These are phyloP conservation scores for Teinopalpus imperialis DNA, from an alignment of 2,888 invertebrate genomes.

Conservation along the genomic window DNA sequence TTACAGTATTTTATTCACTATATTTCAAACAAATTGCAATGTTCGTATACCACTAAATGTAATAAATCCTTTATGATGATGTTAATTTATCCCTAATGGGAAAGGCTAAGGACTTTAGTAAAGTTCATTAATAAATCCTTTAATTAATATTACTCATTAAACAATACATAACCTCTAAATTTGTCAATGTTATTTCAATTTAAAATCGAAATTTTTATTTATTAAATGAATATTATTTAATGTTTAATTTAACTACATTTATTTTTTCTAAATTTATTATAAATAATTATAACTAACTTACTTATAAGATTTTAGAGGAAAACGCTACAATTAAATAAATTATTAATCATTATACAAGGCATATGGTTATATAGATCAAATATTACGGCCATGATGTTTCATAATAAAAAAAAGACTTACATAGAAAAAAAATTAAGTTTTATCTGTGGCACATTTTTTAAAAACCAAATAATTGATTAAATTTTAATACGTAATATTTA, in stretches of 20 bases:
- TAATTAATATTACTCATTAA: conserved; percentile 38
- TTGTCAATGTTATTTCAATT: conserved; percentile 3
- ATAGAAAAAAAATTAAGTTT: conserved; percentile 4
- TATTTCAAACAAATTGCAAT: conserved; percentile 49
- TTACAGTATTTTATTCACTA: conserved; percentile 42
- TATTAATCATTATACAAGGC: conserved; percentile 17
- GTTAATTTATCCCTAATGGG: too few relatives aligned
- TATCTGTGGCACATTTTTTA: conserved; percentile 21
- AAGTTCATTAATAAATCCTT: too few relatives aligned
- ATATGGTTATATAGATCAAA: neutral
- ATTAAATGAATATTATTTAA: too few relatives aligned
- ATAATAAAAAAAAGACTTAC: conserved; percentile 2
- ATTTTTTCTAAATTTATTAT: conserved; percentile 10
- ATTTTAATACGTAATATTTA: neutral
- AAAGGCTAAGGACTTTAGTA: too few relatives aligned
- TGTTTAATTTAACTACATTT: conserved; percentile 4
- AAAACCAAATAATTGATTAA: neutral
- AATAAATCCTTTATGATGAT: too few relatives aligned
- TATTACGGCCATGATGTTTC: neutral
- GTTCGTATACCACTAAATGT: conserved; percentile 34
- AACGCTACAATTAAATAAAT: conserved; percentile 6
- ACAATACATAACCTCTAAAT: conserved; percentile 12
- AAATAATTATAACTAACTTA: conserved; percentile 10
- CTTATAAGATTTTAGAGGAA: conserved; percentile 1
- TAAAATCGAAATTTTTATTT: conserved; percentile 8